A percentile compares a stretch with the other conserved stretches of the same genome.
Evolutionary conservation across 2,888 invertebrate genomes (phyloP).

Genomic region (Shargacucullia verbasci): DNA sequence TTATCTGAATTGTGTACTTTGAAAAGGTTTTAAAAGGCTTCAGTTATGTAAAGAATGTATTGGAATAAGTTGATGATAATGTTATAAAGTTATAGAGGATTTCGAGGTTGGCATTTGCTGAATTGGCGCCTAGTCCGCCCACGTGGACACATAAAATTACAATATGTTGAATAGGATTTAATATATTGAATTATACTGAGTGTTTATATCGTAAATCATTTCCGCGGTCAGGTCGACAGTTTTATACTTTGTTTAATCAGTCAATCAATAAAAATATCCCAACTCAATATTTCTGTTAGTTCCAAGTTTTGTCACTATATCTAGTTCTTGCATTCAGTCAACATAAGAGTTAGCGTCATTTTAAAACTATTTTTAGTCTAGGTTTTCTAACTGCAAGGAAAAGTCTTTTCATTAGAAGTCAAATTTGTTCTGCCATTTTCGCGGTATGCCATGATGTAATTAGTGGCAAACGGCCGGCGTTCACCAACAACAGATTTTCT

Average conservation of each 20-base stretch:
- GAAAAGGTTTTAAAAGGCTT: constrained; percentile 9
- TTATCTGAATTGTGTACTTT: constrained; percentile 8
- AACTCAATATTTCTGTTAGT: no score
- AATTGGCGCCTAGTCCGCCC: constrained; percentile 40
- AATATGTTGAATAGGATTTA: constrained; percentile 25
- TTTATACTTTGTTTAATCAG: constrained; percentile 8
- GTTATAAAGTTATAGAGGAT: constrained; percentile 21
- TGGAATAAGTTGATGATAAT: constrained; percentile 26
- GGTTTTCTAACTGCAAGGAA: no score
- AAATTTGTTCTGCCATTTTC: no score
- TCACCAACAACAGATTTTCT: no score
- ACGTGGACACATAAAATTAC: constrained; percentile 45
- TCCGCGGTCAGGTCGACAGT: constrained; percentile 35
- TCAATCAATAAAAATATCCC: no score
- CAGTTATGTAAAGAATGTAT: constrained; percentile 16
- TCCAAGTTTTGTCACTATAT: no score
- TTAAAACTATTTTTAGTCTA: no score
- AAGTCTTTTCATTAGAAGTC: no score
- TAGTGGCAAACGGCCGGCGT: no score
- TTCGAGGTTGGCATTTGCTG: constrained; percentile 30
- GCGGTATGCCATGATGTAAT: no score
- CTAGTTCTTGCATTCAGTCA: no score
- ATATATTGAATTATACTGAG: constrained; percentile 29
- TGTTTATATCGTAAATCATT: constrained; percentile 31
- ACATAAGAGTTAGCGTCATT: no score